Conservation (phyloP, 1,140 invertebrate species). For the Aphaenogaster ashmeadi region DNA sequence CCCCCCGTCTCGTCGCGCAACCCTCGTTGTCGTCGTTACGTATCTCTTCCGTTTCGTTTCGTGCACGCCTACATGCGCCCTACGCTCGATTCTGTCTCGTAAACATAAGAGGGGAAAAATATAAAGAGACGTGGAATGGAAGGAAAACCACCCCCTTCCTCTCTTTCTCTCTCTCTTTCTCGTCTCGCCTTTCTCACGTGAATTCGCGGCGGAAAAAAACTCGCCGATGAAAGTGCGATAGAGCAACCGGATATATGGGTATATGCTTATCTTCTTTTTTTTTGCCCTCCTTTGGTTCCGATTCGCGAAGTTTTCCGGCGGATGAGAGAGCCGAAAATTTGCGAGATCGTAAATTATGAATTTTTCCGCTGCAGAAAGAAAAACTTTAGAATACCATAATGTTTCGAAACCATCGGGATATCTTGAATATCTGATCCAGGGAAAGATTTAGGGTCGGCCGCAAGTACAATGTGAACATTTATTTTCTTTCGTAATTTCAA, state of each 20-base stretch:
- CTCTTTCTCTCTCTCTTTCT: background rate
- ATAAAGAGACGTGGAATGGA: conserved; percentile 58
- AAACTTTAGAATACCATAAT: conserved; percentile 85
- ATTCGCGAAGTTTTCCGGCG: conserved; percentile 32
- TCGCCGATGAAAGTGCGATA: conserved; percentile 35
- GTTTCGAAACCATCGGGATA: conserved; percentile 69
- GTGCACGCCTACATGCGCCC: conserved; percentile 45
- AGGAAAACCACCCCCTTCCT: conserved; percentile 23
- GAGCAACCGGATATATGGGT: conserved; percentile 31
- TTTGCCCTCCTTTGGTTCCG: conserved; percentile 6
- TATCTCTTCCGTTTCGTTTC: conserved; percentile 48
- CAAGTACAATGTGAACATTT: conserved; percentile 14
- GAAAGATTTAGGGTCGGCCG: conserved; percentile 5
- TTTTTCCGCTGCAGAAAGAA: conserved; percentile 82
- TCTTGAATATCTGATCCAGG: conserved; percentile 30
- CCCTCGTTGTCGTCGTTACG: conserved; percentile 44
- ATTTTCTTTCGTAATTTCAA: conserved; percentile 45
- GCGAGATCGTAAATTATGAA: conserved; percentile 84
- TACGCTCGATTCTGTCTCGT: conserved; percentile 54
- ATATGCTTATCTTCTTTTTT: conserved; percentile 13
- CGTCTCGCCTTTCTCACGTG: conserved; percentile 14
- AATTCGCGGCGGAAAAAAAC: conserved; percentile 38
- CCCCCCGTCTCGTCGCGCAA: conserved; percentile 23
- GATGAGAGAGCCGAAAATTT: conserved; percentile 36
- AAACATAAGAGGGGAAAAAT: conserved; percentile 66